phyloP scores from a whole-genome alignment of 2,888 invertebrate genomes.

The Piscicola geometra region DNA sequence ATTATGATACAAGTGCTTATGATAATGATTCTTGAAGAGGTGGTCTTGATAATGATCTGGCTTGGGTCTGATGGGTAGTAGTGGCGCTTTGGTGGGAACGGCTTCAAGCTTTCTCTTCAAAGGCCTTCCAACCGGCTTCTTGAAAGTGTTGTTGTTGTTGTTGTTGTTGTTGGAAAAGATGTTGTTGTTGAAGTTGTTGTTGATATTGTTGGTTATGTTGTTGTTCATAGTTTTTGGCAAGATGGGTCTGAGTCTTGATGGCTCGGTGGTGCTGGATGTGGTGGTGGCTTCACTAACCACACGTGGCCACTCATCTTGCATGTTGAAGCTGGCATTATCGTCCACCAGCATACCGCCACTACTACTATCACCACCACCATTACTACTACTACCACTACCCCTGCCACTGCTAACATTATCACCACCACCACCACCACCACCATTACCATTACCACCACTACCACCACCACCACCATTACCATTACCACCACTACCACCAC shows the following conservation, averaged over 20 bases:
- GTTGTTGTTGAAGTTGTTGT: too few relatives aligned
- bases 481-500: too few relatives aligned
- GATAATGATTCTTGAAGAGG: too few relatives aligned
- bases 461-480: too few relatives aligned
- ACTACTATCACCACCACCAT: neutral
- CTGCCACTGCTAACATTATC: neutral
- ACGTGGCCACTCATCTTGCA: neutral
- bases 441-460: neutral
- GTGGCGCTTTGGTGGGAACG: neutral
- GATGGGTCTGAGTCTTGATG: neutral
- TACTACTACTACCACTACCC: neutral
- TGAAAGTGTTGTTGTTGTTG: neutral
- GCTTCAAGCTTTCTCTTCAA: neutral
- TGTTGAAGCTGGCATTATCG: slow-evolving; percentile 4
- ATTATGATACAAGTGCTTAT: too few relatives aligned
- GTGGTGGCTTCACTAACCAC: neutral
- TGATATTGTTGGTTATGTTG: neutral
- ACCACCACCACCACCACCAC: neutral
- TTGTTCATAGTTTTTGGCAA: neutral
- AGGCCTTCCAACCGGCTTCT: slow-evolving; percentile 9
- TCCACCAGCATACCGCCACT: neutral
- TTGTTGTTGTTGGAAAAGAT: neutral
- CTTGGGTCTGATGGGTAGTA: neutral
- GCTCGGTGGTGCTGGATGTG: neutral
- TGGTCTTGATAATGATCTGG: too few relatives aligned